phyloP scores from a whole-genome alignment of 2,113 vertebrate species.

The Pseudorectes ferrugineus region DNA sequence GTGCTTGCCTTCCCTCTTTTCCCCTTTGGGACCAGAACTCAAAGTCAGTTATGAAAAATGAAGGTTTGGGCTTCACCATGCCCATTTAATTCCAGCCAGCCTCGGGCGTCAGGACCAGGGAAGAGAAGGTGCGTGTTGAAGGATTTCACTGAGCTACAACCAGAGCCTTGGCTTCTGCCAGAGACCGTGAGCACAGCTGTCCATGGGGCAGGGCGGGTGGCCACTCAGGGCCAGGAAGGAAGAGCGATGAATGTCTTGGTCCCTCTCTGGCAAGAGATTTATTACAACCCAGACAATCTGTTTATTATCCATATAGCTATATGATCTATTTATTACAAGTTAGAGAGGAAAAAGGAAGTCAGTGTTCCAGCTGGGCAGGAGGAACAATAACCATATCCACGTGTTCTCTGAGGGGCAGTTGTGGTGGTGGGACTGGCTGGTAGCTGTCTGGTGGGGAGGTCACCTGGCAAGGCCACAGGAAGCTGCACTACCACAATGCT shows the following conservation, averaged over 20 bases:
- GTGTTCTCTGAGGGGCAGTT: constrained; percentile 29
- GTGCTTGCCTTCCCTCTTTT: not conserved
- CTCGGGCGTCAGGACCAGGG: not conserved
- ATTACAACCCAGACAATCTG: not conserved
- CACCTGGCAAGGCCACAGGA: constrained; percentile 62
- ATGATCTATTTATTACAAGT: not conserved
- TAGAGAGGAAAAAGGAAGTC: constrained; percentile 30
- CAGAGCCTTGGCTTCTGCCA: not conserved
- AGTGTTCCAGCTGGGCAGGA: constrained; percentile 18
- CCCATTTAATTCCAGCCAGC: not conserved
- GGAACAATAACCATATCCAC: not conserved
- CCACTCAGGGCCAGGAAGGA: not conserved
- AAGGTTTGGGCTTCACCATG: not conserved
- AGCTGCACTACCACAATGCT: constrained; percentile 61
- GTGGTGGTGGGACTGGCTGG: constrained; percentile 25
- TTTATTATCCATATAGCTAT: not conserved
- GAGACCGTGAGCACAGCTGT: not conserved
- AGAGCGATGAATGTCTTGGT: not conserved
- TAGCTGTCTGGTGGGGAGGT: constrained; percentile 37
- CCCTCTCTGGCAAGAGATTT: not conserved
- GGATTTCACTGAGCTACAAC: not conserved
- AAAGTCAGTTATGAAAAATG: not conserved
- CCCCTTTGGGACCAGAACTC: not conserved
- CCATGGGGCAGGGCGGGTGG: not conserved
- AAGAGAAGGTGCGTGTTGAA: not conserved